These are phyloP conservation scores for Drosophila nasuta DNA, from an alignment of 1,140 invertebrate species.

Conservation along the genomic window DNA sequence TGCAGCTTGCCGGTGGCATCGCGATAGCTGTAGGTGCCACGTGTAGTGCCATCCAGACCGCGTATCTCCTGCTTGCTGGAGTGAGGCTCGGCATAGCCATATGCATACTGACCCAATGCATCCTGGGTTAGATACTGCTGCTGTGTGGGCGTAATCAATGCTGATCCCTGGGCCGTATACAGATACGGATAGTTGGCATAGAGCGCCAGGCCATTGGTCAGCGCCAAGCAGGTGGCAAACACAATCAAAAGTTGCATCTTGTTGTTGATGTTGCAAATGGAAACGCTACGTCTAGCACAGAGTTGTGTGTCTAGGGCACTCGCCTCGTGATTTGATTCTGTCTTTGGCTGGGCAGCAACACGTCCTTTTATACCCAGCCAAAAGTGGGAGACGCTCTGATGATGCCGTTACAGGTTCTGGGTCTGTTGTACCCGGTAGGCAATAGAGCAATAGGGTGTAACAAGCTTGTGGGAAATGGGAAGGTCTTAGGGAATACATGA, in stretches of 20 bases:
- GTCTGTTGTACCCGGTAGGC: neutral
- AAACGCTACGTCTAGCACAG: slow-evolving; percentile 24
- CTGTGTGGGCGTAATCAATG: slow-evolving; percentile 75
- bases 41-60: slow-evolving; percentile 88
- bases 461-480: no score
- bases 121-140: slow-evolving; percentile 88
- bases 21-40: slow-evolving; percentile 88
- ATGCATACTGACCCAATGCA: slow-evolving; percentile 88
- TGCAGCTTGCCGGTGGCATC: slow-evolving; percentile 88
- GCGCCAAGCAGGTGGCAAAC: slow-evolving; percentile 37
- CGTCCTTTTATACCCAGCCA: slow-evolving; percentile 47
- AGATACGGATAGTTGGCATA: slow-evolving; percentile 61
- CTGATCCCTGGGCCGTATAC: slow-evolving; percentile 65
- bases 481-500: no score
- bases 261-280: neutral
- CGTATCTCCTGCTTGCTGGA: slow-evolving; percentile 89
- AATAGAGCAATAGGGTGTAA: no score
- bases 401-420: slow-evolving; percentile 34
- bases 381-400: neutral
- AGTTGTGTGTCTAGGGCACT: slow-evolving; percentile 25
- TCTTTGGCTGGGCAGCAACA: neutral
- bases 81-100: slow-evolving; percentile 88
- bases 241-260: slow-evolving; percentile 61
- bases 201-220: slow-evolving; percentile 62
- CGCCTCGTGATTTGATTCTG: slow-evolving; percentile 32